Percentiles rank a stretch among this genome's conserved stretches.
Evolutionary conservation across 2,888 invertebrate species (phyloP).

Genomic region (Dryobota labecula): DNA sequence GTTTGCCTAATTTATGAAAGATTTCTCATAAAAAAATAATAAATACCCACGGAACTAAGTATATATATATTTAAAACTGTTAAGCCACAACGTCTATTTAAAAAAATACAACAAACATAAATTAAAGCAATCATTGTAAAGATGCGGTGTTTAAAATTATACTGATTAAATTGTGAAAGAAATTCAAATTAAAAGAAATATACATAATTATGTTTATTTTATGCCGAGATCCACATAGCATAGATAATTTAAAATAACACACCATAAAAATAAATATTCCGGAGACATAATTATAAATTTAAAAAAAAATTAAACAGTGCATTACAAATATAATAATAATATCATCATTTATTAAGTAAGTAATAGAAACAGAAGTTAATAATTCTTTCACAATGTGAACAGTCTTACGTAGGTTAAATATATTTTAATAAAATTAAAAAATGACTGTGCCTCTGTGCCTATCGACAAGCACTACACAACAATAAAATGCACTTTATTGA

Average conservation of each 20-base stretch:
- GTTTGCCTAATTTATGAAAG: slow-evolving; percentile 1
- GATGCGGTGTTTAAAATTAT: slow-evolving; percentile 72
- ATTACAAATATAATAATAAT: too few species aligned
- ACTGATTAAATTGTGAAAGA: slow-evolving; percentile 67
- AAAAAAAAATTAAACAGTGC: neutral
- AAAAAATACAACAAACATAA: slow-evolving; percentile 59
- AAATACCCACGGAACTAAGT: slow-evolving; percentile 34
- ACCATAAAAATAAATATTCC: neutral
- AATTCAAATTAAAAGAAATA: slow-evolving; percentile 37
- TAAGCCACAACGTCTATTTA: slow-evolving; percentile 39
- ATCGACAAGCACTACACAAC: slow-evolving; percentile 84
- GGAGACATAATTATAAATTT: neutral
- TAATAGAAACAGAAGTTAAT: slow-evolving; percentile 11
- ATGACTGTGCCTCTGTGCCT: slow-evolving; percentile 89
- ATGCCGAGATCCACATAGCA: slow-evolving; percentile 49
- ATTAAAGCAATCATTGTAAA: slow-evolving; percentile 79
- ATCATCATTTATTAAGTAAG: neutral
- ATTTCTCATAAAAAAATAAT: slow-evolving; percentile 44
- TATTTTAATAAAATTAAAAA: slow-evolving; percentile 71
- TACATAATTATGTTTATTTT: slow-evolving; percentile 11
- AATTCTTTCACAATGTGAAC: slow-evolving; percentile 62
- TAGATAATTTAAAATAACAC: slow-evolving; percentile 10
- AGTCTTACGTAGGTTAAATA: slow-evolving; percentile 70
- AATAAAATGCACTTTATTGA: slow-evolving; percentile 76
- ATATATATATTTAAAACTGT: slow-evolving; percentile 31